Percentiles rank a stretch among this genome's conserved stretches.
Evolutionary conservation across 2,797 vertebrate genomes (phyloP).

Genomic region (Sebastes nivosus): DNA sequence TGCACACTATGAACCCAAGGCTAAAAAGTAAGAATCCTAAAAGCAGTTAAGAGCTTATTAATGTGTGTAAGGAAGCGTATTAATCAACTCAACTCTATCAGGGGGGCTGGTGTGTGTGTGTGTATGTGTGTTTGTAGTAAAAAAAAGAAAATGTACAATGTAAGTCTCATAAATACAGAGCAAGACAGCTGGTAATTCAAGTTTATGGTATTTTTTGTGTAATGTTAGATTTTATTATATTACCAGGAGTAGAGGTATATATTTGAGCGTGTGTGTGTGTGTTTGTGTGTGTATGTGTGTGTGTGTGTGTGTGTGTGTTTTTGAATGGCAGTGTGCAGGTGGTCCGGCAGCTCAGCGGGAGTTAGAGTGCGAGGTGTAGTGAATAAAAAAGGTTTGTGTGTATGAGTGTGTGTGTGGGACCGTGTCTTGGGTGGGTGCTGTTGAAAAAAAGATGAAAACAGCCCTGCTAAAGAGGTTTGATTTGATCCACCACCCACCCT

Average conservation of each 20-base stretch:
- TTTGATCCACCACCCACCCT: slow-evolving; percentile 74
- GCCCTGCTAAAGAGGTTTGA: slow-evolving; percentile 69
- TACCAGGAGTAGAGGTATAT: not conserved
- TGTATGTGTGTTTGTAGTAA: not conserved
- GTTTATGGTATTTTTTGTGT: not conserved
- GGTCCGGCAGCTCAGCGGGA: slow-evolving; percentile 68
- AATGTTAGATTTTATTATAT: slow-evolving; percentile 17
- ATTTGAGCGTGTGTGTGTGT: slow-evolving; percentile 4
- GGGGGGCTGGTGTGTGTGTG: slow-evolving; percentile 35
- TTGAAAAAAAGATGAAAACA: slow-evolving; percentile 71
- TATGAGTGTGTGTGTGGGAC: slow-evolving; percentile 2
- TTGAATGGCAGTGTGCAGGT: slow-evolving; percentile 72
- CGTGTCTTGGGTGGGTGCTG: slow-evolving; percentile 33
- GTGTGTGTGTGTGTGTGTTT: slow-evolving; percentile 20
- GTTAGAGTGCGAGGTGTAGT: slow-evolving; percentile 62
- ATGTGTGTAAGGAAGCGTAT: slow-evolving; percentile 87
- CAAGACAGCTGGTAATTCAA: not conserved
- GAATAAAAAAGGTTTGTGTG: slow-evolving; percentile 53
- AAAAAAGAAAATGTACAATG: slow-evolving; percentile 14
- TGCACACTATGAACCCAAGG: slow-evolving; percentile 84
- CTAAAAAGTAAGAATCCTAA: slow-evolving; percentile 87
- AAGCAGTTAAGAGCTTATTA: slow-evolving; percentile 89
- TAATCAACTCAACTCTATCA: slow-evolving; percentile 85
- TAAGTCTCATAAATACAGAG: slow-evolving; percentile 1
- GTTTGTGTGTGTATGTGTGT: not conserved